Conservation (phyloP, 2,797 vertebrate genomes). For the Liasis olivaceus region DNA sequence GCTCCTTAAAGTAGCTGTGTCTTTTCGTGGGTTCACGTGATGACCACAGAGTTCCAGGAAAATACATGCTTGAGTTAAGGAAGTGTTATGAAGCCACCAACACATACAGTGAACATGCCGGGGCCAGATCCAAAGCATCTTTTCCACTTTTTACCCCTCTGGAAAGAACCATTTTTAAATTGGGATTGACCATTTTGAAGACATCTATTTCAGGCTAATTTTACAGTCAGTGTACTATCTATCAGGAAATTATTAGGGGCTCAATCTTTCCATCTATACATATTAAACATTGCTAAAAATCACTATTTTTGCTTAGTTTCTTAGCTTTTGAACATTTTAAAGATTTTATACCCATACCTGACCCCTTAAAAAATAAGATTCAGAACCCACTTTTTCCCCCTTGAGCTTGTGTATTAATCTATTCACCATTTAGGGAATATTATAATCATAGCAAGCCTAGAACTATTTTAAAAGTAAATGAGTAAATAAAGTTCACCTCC, state of each 20-base stretch:
- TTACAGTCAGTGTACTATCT: not conserved
- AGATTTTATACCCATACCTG: rapidly evolving
- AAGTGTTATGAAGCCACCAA: no score
- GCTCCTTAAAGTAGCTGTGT: not conserved
- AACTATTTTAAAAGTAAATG: not conserved
- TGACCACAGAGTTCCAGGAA: not conserved
- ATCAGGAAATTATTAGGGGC: not conserved
- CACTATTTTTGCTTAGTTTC: not conserved
- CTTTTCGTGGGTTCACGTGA: not conserved
- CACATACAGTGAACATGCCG: no score
- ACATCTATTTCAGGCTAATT: not conserved
- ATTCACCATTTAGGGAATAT: no score
- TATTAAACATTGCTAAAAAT: not conserved
- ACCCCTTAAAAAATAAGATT: no score
- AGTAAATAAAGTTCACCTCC: not conserved
- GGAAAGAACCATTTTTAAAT: not conserved
- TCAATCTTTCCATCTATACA: not conserved
- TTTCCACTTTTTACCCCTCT: no score
- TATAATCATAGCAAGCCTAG: no score
- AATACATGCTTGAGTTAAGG: no score
- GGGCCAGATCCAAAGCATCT: no score
- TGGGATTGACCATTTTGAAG: not conserved
- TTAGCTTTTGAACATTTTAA: not conserved
- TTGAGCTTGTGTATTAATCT: no score
- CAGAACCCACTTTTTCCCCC: not conserved